A percentile compares a stretch with the other conserved stretches of the same genome.
These are phyloP conservation scores for Hyperopisus bebe DNA, from an alignment of 2,113 vertebrate genomes.

Conservation along the genomic window DNA sequence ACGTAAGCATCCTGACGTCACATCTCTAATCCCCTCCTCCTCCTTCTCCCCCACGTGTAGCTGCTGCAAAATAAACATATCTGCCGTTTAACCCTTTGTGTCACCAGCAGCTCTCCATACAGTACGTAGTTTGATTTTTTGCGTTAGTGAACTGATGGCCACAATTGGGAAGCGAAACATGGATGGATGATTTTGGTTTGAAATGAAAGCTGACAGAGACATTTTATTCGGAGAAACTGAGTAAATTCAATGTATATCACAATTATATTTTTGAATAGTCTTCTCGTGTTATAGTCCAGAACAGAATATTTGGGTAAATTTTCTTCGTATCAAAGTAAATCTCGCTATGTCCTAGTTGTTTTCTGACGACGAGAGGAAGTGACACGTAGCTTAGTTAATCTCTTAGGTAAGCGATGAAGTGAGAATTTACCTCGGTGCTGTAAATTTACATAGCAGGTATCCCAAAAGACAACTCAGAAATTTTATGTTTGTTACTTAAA, in stretches of 20 bases:
- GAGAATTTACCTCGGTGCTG: neutral
- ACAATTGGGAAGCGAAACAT: neutral
- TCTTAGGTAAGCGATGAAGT: neutral
- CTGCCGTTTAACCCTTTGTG: neutral
- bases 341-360: neutral
- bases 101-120: neutral
- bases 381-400: neutral
- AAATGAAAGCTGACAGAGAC: neutral
- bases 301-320: neutral
- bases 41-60: conserved; percentile 3
- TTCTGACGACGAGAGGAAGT: neutral
- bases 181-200: neutral
- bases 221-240: neutral
- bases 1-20: conserved; percentile 2
- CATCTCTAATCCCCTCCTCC: neutral
- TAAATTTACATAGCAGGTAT: neutral
- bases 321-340: neutral
- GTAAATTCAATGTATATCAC: neutral
- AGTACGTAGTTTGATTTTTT: neutral
- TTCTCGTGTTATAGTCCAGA: neutral
- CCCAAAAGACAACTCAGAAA: neutral
- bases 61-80: conserved; percentile 9
- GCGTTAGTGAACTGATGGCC: neutral
- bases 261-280: neutral
- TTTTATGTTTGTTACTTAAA: neutral